phyloP scores from a whole-genome alignment of 2,113 vertebrate species.

The Gallinago paraguaiae region DNA sequence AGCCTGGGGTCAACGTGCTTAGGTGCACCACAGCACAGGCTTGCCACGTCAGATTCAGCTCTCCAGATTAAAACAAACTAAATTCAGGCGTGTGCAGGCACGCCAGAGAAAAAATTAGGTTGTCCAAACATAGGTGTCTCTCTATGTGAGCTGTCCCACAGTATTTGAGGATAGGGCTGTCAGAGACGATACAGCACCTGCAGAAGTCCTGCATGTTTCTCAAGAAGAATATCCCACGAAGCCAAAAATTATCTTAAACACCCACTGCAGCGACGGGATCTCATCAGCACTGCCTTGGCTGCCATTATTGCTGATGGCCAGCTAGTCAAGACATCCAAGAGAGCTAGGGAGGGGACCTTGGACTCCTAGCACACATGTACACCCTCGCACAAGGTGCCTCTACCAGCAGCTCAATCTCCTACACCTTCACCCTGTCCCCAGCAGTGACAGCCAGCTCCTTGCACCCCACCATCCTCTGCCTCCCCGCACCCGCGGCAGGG shows the following conservation, averaged over 20 bases:
- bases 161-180: not conserved
- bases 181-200: not conserved
- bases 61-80: not conserved
- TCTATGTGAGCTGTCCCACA: not conserved
- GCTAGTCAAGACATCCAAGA: not conserved
- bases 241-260: not conserved
- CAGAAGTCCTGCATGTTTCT: not conserved
- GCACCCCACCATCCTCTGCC: not conserved
- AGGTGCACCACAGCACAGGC: not conserved
- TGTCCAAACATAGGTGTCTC: not conserved
- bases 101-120: not conserved
- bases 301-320: not conserved
- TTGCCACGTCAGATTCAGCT: not conserved
- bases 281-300: not conserved
- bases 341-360: not conserved
- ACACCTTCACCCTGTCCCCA: not conserved
- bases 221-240: not conserved
- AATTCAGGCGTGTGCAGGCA: not conserved
- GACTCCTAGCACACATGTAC: accelerated
- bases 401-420: not conserved
- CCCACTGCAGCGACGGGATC: accelerated
- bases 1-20: accelerated
- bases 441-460: not conserved
- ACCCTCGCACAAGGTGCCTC: not conserved
- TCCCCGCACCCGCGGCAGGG: accelerated